Percentiles rank a stretch among this genome's conserved stretches.
Evolutionary conservation across 2,888 invertebrate species (phyloP).

Genomic region (Orthosia cruda): DNA sequence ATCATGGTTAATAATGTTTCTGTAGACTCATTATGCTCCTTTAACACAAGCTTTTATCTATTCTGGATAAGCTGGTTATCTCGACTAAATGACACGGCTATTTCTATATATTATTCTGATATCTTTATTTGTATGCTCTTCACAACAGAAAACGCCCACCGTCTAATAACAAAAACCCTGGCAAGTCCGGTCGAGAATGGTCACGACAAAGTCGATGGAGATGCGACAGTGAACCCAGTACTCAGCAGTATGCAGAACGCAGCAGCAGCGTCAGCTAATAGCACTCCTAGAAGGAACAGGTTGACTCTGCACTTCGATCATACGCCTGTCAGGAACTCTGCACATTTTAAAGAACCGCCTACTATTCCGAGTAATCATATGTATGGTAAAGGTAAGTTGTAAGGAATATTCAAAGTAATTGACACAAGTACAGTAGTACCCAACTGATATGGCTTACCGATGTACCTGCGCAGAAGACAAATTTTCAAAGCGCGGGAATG

Average conservation of each 20-base stretch:
- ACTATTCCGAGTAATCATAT: conserved; percentile 77
- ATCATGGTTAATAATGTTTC: too few species aligned
- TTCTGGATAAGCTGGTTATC: neutral
- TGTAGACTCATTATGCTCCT: neutral
- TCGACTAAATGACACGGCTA: neutral
- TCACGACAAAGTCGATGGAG: conserved; percentile 84
- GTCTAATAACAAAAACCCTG: conserved; percentile 90
- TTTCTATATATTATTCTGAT: neutral
- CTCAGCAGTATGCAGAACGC: conserved; percentile 78
- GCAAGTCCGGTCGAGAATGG: conserved; percentile 86
- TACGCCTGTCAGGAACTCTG: conserved; percentile 93
- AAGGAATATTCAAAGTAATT: neutral
- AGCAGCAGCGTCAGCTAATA: conserved; percentile 80
- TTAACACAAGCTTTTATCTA: neutral
- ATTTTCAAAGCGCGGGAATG: too few species aligned
- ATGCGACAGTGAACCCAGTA: conserved; percentile 73
- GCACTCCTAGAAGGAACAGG: conserved; percentile 92
- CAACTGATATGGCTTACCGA: too few species aligned
- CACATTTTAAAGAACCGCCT: conserved; percentile 95
- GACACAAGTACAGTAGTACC: too few species aligned
- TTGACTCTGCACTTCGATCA: conserved; percentile 95
- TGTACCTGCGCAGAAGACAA: too few species aligned
- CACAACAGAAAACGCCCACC: conserved; percentile 94
- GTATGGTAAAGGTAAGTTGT: conserved; percentile 86
- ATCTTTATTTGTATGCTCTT: neutral